These are phyloP conservation scores for Callaeas wilsoni DNA, from an alignment of 2,113 vertebrate species.

Conservation along the genomic window DNA sequence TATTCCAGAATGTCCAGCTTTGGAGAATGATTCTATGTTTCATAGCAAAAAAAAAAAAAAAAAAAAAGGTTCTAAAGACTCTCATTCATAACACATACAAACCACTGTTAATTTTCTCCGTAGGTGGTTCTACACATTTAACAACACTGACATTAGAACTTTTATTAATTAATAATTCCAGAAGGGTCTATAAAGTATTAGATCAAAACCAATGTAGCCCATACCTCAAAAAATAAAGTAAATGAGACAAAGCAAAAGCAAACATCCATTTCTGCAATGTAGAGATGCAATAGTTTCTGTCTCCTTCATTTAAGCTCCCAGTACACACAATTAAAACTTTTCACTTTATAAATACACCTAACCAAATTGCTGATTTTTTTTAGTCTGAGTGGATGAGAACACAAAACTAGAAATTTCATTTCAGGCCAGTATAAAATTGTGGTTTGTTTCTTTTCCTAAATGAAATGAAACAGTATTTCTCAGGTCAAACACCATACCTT, in stretches of 20 bases:
- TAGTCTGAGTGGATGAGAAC: neutral
- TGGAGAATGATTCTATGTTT: neutral
- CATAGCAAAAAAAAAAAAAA: neutral
- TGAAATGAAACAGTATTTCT: neutral
- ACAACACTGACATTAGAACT: neutral
- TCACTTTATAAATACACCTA: neutral
- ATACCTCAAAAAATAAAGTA: neutral
- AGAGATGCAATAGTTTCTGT: neutral
- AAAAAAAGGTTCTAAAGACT: neutral
- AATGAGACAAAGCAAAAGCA: neutral
- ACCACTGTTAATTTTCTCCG: neutral
- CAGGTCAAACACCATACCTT: neutral
- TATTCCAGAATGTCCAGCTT: neutral
- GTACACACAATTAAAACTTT: neutral
- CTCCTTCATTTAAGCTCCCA: neutral
- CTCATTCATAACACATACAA: neutral
- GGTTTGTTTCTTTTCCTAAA: neutral
- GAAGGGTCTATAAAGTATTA: neutral
- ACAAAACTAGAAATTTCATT: neutral
- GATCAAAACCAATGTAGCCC: neutral
- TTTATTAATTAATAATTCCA: neutral
- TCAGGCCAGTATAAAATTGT: neutral
- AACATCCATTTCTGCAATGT: neutral
- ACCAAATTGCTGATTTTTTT: neutral
- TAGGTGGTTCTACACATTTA: neutral